A percentile compares a stretch with the other conserved stretches of the same genome.
phyloP scores from a whole-genome alignment of 2,797 vertebrate species.

The Nyctalus aviator region DNA sequence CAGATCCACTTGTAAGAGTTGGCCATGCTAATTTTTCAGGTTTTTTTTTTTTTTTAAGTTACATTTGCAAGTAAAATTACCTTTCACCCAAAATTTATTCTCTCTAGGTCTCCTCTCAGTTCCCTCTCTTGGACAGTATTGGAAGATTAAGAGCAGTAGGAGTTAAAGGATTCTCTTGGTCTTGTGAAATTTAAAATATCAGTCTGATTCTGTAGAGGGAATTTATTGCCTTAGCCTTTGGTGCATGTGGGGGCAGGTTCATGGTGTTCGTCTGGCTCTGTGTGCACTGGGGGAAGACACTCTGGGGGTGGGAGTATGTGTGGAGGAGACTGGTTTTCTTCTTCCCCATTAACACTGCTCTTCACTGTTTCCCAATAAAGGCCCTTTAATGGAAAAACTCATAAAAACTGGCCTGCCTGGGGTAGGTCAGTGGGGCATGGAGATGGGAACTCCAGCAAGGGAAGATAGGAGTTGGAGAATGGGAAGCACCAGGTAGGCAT shows the following conservation, averaged over 20 bases:
- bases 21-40: background rate
- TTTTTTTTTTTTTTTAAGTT: background rate
- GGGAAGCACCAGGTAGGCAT: background rate
- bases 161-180: background rate
- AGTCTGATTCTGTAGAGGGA: background rate
- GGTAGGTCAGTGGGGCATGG: background rate
- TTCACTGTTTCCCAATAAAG: background rate
- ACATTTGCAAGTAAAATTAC: background rate
- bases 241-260: background rate
- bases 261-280: background rate
- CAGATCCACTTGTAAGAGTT: background rate
- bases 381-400: background rate
- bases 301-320: too few relatives aligned
- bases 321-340: background rate
- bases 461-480: background rate
- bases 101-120: background rate
- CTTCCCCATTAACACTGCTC: background rate
- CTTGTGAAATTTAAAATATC: background rate
- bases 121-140: background rate
- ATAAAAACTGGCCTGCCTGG: background rate
- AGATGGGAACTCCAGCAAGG: background rate
- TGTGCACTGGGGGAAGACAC: rapidly evolving
- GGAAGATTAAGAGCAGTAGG: background rate
- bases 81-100: background rate
- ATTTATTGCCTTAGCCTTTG: background rate